phyloP scores from a whole-genome alignment of 2,888 invertebrate genomes.

The Branchinecta sandiegonensis region DNA sequence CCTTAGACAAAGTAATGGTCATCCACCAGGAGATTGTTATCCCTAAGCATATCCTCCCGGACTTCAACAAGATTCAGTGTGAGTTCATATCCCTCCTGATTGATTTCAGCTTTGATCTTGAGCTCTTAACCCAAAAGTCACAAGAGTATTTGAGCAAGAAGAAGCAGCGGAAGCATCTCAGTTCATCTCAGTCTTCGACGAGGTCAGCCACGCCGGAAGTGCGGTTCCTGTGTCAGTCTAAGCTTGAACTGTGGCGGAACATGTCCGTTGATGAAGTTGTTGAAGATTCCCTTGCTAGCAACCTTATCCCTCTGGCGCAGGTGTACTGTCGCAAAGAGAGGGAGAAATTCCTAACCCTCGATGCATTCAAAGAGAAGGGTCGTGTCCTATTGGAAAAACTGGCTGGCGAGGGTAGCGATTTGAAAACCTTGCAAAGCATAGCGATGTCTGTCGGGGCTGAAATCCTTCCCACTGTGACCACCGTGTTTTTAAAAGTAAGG shows the following conservation, averaged over 20 bases:
- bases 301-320: neutral
- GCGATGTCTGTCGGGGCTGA: neutral
- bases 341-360: neutral
- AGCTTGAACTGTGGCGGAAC: neutral
- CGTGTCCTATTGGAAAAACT: neutral
- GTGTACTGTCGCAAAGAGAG: slow-evolving; percentile 4
- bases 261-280: neutral
- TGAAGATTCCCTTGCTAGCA: neutral
- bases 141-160: neutral
- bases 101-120: slow-evolving; percentile 1
- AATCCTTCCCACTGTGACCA: neutral
- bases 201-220: neutral
- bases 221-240: neutral
- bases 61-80: neutral
- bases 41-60: neutral
- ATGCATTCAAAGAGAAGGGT: neutral
- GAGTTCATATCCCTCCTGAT: slow-evolving; percentile 1
- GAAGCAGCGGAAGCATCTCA: neutral
- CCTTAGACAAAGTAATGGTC: neutral
- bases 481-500: neutral
- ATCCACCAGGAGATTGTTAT: neutral
- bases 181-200: neutral
- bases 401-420: neutral
- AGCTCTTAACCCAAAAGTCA: neutral
- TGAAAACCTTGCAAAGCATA: neutral